These are phyloP conservation scores for Dendrophyllia cribrosa DNA, from an alignment of 64 coral and sea anemone genomes.

Conservation along the genomic window DNA sequence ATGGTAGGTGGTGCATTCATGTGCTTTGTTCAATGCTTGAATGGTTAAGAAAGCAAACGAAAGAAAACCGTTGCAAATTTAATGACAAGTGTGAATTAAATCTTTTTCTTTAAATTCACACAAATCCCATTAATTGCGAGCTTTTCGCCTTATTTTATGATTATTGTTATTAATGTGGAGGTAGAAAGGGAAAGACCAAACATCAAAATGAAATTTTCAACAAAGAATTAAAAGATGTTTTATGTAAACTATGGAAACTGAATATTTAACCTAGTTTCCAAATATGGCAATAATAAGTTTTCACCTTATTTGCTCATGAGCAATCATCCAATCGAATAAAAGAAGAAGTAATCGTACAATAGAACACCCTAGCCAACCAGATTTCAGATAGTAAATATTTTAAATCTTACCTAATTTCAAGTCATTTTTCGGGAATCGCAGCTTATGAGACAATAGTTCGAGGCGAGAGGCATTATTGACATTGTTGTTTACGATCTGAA, in stretches of 20 bases:
- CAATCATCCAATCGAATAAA: conserved; percentile 13
- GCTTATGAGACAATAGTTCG: conserved; percentile 50
- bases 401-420: conserved; percentile 53
- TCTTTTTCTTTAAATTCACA: neutral
- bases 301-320: conserved; percentile 7
- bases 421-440: conserved; percentile 47
- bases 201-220: too few relatives aligned
- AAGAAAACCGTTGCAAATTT: conserved; percentile 1
- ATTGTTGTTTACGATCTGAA: conserved; percentile 40
- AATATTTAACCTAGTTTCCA: conserved; percentile 18
- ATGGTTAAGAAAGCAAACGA: neutral
- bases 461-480: conserved; percentile 14
- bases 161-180: too few relatives aligned
- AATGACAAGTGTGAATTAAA: neutral
- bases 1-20: conserved; percentile 8
- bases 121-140: too few relatives aligned
- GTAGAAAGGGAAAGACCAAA: too few relatives aligned
- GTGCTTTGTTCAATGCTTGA: conserved; percentile 4
- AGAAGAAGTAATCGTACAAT: conserved; percentile 44
- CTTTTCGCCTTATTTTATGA: too few relatives aligned
- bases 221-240: neutral
- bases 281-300: conserved; percentile 19
- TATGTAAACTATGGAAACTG: neutral
- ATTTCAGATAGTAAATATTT: conserved; percentile 50
- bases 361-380: conserved; percentile 52